Percentiles rank a stretch among this genome's conserved stretches.
These are phyloP conservation scores for Drosophila atripex DNA, from an alignment of 2,888 invertebrate genomes.

Conservation along the genomic window DNA sequence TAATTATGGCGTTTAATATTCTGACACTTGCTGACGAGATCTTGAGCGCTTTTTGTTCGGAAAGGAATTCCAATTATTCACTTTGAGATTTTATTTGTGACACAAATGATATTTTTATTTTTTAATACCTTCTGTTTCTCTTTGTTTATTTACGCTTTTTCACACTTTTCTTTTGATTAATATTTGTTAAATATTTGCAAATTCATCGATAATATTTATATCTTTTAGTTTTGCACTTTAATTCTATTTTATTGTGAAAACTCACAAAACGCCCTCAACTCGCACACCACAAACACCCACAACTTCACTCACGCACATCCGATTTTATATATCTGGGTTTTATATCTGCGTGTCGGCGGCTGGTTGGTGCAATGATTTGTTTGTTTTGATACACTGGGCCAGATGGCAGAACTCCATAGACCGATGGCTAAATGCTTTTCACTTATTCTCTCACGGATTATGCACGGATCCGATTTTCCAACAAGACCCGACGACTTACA, in stretches of 20 bases:
- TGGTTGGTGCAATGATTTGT: slow-evolving; percentile 35
- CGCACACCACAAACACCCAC: slow-evolving; percentile 19
- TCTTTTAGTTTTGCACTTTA: slow-evolving; percentile 10
- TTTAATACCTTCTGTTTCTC: neutral
- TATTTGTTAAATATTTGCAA: neutral
- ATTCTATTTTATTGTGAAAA: slow-evolving; percentile 7
- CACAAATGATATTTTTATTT: neutral
- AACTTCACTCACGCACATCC: slow-evolving; percentile 29
- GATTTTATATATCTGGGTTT: slow-evolving; percentile 10
- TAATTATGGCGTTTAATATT: slow-evolving; percentile 15
- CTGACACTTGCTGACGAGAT: slow-evolving; percentile 41
- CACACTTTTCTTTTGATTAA: neutral
- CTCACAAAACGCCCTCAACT: slow-evolving; percentile 14
- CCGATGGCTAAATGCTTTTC: slow-evolving; percentile 25
- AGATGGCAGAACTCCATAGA: slow-evolving; percentile 12
- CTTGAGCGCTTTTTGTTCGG: slow-evolving; percentile 2
- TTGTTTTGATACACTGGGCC: slow-evolving; percentile 21
- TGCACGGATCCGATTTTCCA: neutral
- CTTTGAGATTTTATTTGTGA: neutral
- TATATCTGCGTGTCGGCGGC: neutral
- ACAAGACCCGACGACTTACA: slow-evolving; percentile 69
- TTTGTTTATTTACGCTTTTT: neutral
- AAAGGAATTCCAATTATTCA: slow-evolving; percentile 6
- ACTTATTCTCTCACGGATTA: slow-evolving; percentile 36
- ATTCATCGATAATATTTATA: neutral